Base-by-base conservation (phyloP, 2,888 invertebrate genomes). In the Heteromyza rotundicornis region DNA sequence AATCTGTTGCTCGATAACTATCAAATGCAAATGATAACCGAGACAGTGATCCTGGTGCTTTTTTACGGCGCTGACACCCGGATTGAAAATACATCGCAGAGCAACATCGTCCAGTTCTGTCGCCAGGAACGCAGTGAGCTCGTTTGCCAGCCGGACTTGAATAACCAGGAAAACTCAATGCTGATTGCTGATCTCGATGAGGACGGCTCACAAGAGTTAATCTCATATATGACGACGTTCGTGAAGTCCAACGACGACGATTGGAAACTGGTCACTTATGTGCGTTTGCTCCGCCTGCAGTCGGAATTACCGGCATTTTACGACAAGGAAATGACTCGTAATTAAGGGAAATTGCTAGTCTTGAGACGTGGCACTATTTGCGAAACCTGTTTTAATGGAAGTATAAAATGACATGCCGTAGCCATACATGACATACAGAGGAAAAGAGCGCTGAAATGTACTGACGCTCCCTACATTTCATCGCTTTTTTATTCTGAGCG, bases 41-140 rank as follows among this genome's bases (percentile, higher is more conserved):
- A 93, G 79, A 86, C 89, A 27, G 89, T 92, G 40, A 87, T 92
- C n/a, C 82, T 93, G 55, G 89, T 93, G n/a, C 87, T 91, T 16
- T 91, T 92, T 78, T 91, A 92, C 78, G 88, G 89, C 62, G 87
- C 89, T 8, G 88, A 90, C 74, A 88, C 89, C 0, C 89, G 90
- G 72, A 89, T 89, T 70, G 90, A 91, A 54, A 92, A 93, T 80
- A 89, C 90, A 1, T 92, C 92, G 75, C 89, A 91, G 75, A 90
- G 89, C n/a, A 89, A 91, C 69, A 87, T 93, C 53, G 86, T 89
- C 1, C 92, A 92, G 78, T 86, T 93, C 65, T 94, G 93, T 82
- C 79, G 79, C 3, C 78, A 69, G 27, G 77, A 81, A 22, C 77
- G 73, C 27, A 77, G 69, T 44, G 80, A 78, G 35, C 60, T 80